Evolutionary conservation across 2,113 vertebrate genomes (phyloP), one percentile per base, ranked within the genome.

Genomic region (Galbula dea): DNA sequence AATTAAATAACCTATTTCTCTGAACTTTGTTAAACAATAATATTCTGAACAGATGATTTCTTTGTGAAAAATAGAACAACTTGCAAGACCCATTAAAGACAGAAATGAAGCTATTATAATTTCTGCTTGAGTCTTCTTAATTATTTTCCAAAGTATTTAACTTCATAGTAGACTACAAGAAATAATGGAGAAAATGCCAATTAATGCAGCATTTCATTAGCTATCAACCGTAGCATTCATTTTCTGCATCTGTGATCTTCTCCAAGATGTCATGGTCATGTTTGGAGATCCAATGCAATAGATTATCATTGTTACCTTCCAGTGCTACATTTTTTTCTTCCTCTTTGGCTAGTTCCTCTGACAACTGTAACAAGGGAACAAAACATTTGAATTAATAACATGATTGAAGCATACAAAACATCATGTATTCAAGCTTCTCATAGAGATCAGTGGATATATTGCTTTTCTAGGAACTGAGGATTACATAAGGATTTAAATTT

Each of bases 291-390:
- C 87, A 79, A 62, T 97, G 97, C 95, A 96, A 95, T 88, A 96
- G 97, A 96, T 97, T 94, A 96, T 97, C 96, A 94, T 94, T 82
- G 19, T 91, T 87, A 71, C 93, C 93, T 93, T 96, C 96, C 94
- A 86, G 92, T 82, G 94, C 93, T 84, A 95, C 30, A 6, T 73
- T 77, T 89, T 78, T 65, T 69, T 68, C 89, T 95, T 96, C 96
- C 90, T 93, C 90, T 96, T 95, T 96, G 37, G 12, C 96, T 94
- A 96, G 94, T 91, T 97, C 97, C 96, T 98, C 98, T 95, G 97
- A 97, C 90, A 98, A 96, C 98, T 98, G 97, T 52, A 97, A 97
- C 29, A 84, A 97, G 52, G 96, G 57, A 94, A 95, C 8, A 96
- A 94, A 96, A 32, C 29, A 80, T 83, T 92, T 85, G 92, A 71